Conservation (phyloP, 1,140 invertebrate species). For the Hydropsyche tenuis region DNA sequence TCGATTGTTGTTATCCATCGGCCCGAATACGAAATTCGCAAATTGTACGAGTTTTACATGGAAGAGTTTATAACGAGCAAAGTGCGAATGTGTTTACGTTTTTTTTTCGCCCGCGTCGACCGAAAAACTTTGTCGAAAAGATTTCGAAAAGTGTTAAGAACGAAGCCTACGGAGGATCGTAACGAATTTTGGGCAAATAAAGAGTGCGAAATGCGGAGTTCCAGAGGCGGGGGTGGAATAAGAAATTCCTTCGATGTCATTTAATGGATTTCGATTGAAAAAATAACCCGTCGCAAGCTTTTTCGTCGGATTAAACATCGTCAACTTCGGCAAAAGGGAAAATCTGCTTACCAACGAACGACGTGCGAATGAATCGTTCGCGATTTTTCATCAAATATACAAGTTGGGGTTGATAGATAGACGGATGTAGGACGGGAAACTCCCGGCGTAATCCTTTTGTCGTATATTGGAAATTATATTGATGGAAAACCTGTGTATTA, state of each 20-base stretch:
- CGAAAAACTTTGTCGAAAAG: neutral
- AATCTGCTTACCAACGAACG: slow-evolving; percentile 16
- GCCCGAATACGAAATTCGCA: too few species aligned
- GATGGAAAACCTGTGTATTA: too few species aligned
- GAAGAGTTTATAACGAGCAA: too few species aligned
- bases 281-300: slow-evolving; percentile 26
- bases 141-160: neutral
- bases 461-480: too few species aligned
- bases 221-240: neutral
- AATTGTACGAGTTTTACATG: too few species aligned
- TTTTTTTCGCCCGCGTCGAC: neutral
- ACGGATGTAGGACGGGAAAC: too few species aligned
- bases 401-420: too few species aligned
- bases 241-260: slow-evolving; percentile 28
- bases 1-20: too few species aligned
- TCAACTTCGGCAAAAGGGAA: slow-evolving; percentile 20
- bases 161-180: slow-evolving; percentile 1
- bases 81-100: neutral
- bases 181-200: slow-evolving; percentile 25
- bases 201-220: slow-evolving; percentile 1
- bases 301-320: slow-evolving; percentile 23
- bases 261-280: slow-evolving; percentile 39
- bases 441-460: too few species aligned
- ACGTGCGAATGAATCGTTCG: neutral
- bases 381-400: neutral